phyloP scores from a whole-genome alignment of 2,113 vertebrate species.

The Drymodes brunneopygia region DNA sequence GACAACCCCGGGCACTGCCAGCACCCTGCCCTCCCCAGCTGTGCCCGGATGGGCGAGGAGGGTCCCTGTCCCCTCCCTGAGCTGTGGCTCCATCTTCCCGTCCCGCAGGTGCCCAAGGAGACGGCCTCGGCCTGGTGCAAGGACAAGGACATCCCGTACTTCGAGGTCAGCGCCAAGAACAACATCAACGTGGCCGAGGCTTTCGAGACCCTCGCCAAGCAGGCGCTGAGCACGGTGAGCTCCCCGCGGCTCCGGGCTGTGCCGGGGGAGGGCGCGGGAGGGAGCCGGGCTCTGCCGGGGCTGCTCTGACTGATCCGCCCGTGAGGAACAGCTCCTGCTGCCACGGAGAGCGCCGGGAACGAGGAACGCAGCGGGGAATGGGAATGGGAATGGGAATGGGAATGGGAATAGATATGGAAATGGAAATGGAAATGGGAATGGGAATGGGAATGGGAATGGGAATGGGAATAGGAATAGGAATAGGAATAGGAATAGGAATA shows the following conservation, averaged over 20 bases:
- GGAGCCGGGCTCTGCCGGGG: rapidly evolving
- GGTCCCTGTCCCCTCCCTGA: background rate
- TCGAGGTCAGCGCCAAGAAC: constrained; percentile 82
- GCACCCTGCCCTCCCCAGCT: background rate
- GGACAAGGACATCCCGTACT: constrained; percentile 76
- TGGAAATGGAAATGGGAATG: no score
- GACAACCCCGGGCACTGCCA: background rate
- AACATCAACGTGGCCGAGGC: constrained; percentile 76
- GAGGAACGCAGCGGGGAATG: rapidly evolving
- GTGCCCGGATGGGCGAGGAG: background rate
- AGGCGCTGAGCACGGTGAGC: constrained; percentile 74
- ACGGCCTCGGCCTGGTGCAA: constrained; percentile 72
- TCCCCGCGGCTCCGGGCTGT: background rate
- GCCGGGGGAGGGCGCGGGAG: rapidly evolving
- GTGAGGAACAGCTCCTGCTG: rapidly evolving
- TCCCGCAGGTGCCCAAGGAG: constrained; percentile 66
- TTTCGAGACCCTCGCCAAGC: constrained; percentile 73
- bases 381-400: no score
- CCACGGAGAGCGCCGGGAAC: background rate
- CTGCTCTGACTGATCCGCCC: background rate
- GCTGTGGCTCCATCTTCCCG: background rate
- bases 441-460: no score
- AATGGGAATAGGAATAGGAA: no score
- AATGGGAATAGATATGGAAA: no score
- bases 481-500: no score